Evolutionary conservation across 1,140 invertebrate species (phyloP).

Genomic region (Drosophila micromelanica): DNA sequence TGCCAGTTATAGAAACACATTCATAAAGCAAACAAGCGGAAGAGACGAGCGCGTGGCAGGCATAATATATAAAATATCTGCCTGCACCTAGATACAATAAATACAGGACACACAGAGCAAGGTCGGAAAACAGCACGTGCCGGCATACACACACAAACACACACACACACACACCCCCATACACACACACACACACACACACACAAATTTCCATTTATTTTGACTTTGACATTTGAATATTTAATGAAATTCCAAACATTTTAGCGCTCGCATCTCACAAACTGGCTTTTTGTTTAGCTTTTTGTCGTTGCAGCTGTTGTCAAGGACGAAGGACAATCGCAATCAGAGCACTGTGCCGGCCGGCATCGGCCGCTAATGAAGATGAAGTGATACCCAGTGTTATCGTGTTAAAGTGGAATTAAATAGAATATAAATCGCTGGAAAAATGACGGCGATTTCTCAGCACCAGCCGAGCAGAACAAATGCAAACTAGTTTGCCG

Average conservation of each 20-base stretch:
- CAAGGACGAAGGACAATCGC: constrained; percentile 20
- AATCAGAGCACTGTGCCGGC: constrained; percentile 24
- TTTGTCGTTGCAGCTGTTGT: constrained; percentile 48
- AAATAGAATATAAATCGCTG: constrained; percentile 81
- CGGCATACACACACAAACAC: constrained; percentile 29
- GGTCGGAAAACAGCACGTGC: constrained; percentile 59
- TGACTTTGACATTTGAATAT: constrained; percentile 81
- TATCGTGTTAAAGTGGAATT: constrained; percentile 67
- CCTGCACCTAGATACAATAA: neutral
- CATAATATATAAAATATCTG: constrained; percentile 52
- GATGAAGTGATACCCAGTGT: constrained; percentile 71
- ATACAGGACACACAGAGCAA: neutral
- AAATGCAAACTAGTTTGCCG: constrained; percentile 75
- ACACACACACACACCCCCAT: constrained; percentile 22
- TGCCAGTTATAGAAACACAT: constrained; percentile 59
- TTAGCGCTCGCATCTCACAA: constrained; percentile 59
- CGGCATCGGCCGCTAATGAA: constrained; percentile 64
- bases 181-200: constrained; percentile 34
- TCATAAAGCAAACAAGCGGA: constrained; percentile 65
- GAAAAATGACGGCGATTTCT: constrained; percentile 78
- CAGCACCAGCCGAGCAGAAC: constrained; percentile 71
- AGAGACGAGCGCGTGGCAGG: constrained; percentile 35
- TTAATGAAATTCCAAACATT: constrained; percentile 83
- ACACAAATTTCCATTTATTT: constrained; percentile 78
- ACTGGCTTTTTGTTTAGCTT: constrained; percentile 42